Evolutionary conservation across 2,888 invertebrate species (phyloP).

Genomic region (Scelioninae gen. 1): DNA sequence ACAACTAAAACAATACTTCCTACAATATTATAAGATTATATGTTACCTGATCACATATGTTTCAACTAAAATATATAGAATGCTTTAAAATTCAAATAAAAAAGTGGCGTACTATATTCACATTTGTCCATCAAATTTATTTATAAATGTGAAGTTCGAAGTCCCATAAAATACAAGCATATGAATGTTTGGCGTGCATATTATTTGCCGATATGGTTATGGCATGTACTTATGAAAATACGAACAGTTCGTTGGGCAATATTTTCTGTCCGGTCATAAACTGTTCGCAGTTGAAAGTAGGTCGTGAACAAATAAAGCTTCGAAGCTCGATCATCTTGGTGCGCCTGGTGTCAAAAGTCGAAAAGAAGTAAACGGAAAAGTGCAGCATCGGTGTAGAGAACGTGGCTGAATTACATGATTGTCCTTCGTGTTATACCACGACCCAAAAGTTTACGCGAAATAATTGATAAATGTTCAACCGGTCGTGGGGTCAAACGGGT

Average conservation of each 20-base stretch:
- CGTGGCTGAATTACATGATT: constrained; percentile 78
- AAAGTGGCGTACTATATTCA: constrained; percentile 1
- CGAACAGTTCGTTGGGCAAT: constrained; percentile 32
- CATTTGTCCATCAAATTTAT: constrained; percentile 35
- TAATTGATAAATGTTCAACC: constrained; percentile 80
- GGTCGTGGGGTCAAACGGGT: constrained; percentile 69
- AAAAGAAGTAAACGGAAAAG: constrained; percentile 53
- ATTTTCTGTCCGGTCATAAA: constrained; percentile 38
- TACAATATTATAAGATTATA: no score
- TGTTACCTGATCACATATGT: no score
- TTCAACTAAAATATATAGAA: no score
- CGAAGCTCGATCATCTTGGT: constrained; percentile 26
- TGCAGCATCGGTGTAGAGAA: constrained; percentile 62
- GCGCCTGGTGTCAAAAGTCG: constrained; percentile 53
- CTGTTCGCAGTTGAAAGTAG: constrained; percentile 27
- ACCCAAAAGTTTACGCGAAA: constrained; percentile 78
- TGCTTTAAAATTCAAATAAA: no score
- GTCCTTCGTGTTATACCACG: constrained; percentile 74
- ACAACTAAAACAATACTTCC: no score
- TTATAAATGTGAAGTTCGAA: constrained; percentile 11
- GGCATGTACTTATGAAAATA: constrained; percentile 36
- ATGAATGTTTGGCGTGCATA: constrained; percentile 22
- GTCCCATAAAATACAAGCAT: constrained; percentile 23
- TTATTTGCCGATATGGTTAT: no score
- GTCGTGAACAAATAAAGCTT: constrained; percentile 55